phyloP scores from a whole-genome alignment of 2,888 invertebrate species.

The Chymomyza caudatula region DNA sequence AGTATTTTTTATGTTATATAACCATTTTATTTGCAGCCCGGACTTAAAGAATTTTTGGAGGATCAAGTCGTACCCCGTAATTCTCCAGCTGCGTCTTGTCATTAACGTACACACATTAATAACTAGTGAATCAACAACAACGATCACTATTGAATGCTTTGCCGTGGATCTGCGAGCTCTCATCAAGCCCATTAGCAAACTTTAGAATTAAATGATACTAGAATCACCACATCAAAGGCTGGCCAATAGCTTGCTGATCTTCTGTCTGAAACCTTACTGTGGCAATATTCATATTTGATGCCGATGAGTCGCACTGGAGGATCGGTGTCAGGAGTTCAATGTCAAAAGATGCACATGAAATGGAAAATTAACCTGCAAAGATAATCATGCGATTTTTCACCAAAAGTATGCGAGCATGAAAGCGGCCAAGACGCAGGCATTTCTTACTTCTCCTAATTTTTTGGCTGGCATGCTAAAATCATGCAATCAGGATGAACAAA shows the following conservation, averaged over 20 bases:
- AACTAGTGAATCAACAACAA: slow-evolving; percentile 50
- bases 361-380: no score
- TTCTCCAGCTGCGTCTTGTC: slow-evolving; percentile 75
- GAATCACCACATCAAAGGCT: slow-evolving; percentile 57
- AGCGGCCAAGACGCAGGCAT: no score
- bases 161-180: slow-evolving; percentile 77
- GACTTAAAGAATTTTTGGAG: slow-evolving; percentile 56
- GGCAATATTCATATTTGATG: slow-evolving; percentile 82
- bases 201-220: slow-evolving; percentile 72
- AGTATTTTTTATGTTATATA: no score
- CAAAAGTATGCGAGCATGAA: no score
- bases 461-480: no score
- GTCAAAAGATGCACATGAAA: slow-evolving; percentile 73
- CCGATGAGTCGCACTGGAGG: slow-evolving; percentile 80
- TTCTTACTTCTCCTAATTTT: no score
- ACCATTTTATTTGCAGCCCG: slow-evolving; percentile 43
- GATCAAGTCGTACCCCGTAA: slow-evolving; percentile 62
- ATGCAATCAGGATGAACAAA: no score
- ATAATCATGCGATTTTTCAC: no score
- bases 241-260: slow-evolving; percentile 78
- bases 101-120: slow-evolving; percentile 52
- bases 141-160: slow-evolving; percentile 79
- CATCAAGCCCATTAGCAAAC: slow-evolving; percentile 74
- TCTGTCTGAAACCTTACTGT: slow-evolving; percentile 80
- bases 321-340: slow-evolving; percentile 81